Percentiles rank a stretch among this genome's conserved stretches.
Conservation (phyloP, 2,113 vertebrate genomes). For the Peromyscus polionotus region DNA sequence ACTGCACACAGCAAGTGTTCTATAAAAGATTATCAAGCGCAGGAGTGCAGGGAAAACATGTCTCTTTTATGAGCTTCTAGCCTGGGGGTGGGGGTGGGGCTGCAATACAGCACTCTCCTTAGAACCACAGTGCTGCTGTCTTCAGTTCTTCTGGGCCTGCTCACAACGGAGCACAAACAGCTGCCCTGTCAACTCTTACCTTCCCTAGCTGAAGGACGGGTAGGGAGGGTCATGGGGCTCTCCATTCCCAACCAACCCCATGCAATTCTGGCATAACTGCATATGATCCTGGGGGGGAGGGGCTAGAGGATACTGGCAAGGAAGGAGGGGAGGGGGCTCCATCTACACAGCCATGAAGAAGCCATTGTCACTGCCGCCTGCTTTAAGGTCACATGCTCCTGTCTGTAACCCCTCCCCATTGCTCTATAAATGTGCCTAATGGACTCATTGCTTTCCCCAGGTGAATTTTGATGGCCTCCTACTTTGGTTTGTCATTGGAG, state of each 20-base stretch:
- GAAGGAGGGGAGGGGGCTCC: neutral
- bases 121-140: neutral
- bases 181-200: neutral
- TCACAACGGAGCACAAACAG: neutral
- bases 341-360: neutral
- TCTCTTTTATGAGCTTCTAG: neutral
- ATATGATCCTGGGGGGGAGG: neutral
- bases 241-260: neutral
- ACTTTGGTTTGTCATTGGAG: neutral
- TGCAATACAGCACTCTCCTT: neutral
- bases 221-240: neutral
- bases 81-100: neutral
- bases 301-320: neutral
- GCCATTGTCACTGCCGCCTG: neutral
- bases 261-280: neutral
- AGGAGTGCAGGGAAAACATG: neutral
- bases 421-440: neutral
- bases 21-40: neutral
- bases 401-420: neutral
- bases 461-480: neutral
- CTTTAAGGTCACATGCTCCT: neutral
- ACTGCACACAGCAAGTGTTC: neutral
- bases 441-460: neutral
- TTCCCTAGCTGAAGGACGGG: neutral
- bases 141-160: neutral